These are phyloP conservation scores for Onychomys torridus DNA, from an alignment of 2,797 vertebrate genomes.

Conservation along the genomic window DNA sequence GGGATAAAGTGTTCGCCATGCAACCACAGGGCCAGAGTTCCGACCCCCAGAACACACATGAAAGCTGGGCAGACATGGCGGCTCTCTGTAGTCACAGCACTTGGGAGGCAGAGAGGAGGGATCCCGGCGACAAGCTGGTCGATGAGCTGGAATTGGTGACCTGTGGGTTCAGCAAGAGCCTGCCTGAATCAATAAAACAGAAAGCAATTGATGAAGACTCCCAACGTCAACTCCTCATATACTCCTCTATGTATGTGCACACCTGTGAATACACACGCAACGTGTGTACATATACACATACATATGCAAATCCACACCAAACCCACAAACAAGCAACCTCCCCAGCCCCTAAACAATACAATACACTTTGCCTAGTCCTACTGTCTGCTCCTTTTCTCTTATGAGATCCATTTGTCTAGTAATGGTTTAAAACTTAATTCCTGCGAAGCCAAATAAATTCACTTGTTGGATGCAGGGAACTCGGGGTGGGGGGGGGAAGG, in stretches of 20 bases:
- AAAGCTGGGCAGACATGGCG: background rate
- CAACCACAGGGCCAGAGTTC: background rate
- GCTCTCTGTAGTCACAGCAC: background rate
- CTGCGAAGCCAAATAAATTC: background rate
- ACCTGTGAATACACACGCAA: no score
- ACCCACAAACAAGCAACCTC: background rate
- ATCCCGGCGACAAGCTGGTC: no score
- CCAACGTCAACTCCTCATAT: no score
- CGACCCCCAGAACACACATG: background rate
- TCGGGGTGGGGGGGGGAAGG: no score
- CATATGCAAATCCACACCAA: background rate
- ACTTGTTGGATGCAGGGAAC: background rate
- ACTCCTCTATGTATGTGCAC: no score
- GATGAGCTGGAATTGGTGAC: no score
- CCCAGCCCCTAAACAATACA: background rate
- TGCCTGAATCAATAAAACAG: no score
- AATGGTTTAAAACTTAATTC: background rate
- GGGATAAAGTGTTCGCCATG: background rate
- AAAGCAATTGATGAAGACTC: no score
- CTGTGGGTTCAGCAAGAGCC: no score
- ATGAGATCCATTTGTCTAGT: background rate
- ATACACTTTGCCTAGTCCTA: background rate
- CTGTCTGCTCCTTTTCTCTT: background rate
- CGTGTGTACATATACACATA: no score
- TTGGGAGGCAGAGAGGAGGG: background rate